Evolutionary conservation across 2,888 invertebrate species (phyloP).

Genomic region (Eueremaeus valkanovi): DNA sequence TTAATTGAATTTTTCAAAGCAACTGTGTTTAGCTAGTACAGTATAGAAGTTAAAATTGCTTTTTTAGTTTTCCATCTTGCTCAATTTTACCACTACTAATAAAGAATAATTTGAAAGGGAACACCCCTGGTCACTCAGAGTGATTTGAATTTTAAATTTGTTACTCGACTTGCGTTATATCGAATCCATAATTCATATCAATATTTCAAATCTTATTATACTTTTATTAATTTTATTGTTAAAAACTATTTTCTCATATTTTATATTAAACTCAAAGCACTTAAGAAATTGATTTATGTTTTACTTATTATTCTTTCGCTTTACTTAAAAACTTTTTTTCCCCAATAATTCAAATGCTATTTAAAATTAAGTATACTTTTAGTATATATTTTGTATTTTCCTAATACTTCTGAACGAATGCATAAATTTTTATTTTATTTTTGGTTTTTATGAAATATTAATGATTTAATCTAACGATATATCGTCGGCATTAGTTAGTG

Average conservation of each 20-base stretch:
- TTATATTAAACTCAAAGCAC: neutral
- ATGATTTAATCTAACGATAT: neutral
- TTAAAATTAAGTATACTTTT: neutral
- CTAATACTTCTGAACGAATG: neutral
- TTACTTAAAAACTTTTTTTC: neutral
- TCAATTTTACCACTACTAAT: no score
- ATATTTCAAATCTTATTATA: neutral
- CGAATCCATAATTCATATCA: neutral
- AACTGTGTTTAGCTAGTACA: no score
- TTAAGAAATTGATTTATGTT: neutral
- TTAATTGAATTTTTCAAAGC: no score
- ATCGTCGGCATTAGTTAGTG: neutral
- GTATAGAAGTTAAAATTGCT: no score
- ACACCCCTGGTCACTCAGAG: no score
- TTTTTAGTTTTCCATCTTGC: no score
- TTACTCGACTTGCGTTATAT: no score
- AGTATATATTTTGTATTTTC: neutral
- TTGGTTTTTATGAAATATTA: neutral
- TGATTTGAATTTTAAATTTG: no score
- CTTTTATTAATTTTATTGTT: neutral
- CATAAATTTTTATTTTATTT: neutral
- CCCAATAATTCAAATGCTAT: neutral
- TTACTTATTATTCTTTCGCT: neutral
- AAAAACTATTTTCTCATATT: neutral
- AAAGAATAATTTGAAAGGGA: no score